Evolutionary conservation across 1,140 invertebrate species (phyloP).

Genomic region (Dysdera silvatica): DNA sequence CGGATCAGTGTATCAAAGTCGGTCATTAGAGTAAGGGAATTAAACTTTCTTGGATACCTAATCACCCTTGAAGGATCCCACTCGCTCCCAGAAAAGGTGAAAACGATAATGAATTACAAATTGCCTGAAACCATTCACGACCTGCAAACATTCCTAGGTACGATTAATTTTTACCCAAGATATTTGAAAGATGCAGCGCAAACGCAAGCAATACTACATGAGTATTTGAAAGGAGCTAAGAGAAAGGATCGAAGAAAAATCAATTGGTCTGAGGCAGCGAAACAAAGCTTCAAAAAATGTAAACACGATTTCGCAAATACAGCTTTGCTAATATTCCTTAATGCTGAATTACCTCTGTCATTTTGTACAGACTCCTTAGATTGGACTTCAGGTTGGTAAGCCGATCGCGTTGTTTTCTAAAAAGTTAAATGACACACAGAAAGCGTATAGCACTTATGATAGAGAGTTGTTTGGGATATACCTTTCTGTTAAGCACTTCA

Average conservation of each 20-base stretch:
- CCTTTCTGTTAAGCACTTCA: too few relatives aligned
- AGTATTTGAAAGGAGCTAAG: neutral
- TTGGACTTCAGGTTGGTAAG: constrained; percentile 16
- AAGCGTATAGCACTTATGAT: too few relatives aligned
- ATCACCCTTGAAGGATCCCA: too few relatives aligned
- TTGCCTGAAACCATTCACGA: constrained; percentile 38
- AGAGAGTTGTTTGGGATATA: too few relatives aligned
- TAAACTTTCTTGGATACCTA: too few relatives aligned
- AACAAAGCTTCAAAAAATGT: constrained; percentile 39
- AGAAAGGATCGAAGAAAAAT: constrained; percentile 17
- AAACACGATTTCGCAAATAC: constrained; percentile 38
- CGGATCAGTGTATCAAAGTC: too few relatives aligned
- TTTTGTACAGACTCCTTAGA: constrained; percentile 26
- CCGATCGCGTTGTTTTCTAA: too few relatives aligned
- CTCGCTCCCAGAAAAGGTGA: constrained; percentile 8
- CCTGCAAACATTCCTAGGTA: constrained; percentile 39
- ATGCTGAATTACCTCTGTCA: neutral
- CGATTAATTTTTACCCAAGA: constrained; percentile 43
- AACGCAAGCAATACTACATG: constrained; percentile 23
- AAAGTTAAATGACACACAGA: too few relatives aligned
- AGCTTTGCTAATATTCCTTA: constrained; percentile 11
- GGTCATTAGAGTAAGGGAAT: too few relatives aligned
- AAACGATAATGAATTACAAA: constrained; percentile 32
- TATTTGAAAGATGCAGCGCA: constrained; percentile 39
- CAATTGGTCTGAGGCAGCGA: constrained; percentile 26